phyloP scores from a whole-genome alignment of 2,113 vertebrate genomes.

The Mirza zaza region DNA sequence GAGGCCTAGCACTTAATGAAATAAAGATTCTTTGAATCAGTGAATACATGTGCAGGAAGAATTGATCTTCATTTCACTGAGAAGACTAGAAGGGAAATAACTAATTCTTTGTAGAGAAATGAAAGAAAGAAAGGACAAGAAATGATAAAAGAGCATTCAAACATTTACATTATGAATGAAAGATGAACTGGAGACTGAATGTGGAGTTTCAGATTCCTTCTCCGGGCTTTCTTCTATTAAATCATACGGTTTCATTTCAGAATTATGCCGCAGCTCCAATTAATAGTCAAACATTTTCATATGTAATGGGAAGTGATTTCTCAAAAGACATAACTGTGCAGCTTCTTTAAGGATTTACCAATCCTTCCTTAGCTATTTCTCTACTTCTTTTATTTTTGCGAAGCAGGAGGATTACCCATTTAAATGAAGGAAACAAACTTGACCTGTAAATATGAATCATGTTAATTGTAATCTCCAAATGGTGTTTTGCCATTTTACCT shows the following conservation, averaged over 20 bases:
- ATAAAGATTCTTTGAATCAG: not conserved
- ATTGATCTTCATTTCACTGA: conserved; percentile 4
- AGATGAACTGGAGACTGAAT: not conserved
- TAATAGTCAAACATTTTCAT: not conserved
- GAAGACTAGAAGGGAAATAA: not conserved
- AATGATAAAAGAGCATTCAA: not conserved
- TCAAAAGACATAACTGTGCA: not conserved
- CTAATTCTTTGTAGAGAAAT: conserved; percentile 7
- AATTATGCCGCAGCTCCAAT: not conserved
- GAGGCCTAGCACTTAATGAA: not conserved
- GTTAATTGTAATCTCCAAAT: not conserved
- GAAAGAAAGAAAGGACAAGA: not conserved
- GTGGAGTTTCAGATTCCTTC: not conserved
- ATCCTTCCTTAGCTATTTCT: not conserved
- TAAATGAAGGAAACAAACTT: not conserved
- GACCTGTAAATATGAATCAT: not conserved
- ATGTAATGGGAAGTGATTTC: not conserved
- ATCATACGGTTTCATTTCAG: not conserved
- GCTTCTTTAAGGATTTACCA: not conserved
- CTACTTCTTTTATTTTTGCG: not conserved
- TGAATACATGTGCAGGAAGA: not conserved
- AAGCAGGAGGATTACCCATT: not conserved
- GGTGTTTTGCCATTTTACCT: not conserved
- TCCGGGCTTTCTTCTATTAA: not conserved
- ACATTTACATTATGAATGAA: not conserved